These are phyloP conservation scores for Hydrotaea diabolus DNA, from an alignment of 2,888 invertebrate species.

Conservation along the genomic window DNA sequence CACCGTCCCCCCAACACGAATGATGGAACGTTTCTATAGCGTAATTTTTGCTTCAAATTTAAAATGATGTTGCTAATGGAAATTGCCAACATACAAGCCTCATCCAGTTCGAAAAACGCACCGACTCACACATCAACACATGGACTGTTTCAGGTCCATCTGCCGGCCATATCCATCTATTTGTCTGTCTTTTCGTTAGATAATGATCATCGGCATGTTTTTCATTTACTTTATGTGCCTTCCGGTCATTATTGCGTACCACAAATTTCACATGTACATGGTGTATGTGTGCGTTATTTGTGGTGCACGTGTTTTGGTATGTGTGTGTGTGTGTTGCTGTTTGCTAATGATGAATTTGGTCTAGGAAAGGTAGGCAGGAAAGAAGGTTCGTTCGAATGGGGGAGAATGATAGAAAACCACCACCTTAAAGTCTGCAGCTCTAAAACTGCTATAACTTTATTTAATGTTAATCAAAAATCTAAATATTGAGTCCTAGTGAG, in stretches of 20 bases:
- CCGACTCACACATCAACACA: not conserved
- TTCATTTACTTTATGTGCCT: slow-evolving; percentile 63
- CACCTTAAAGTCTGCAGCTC: not conserved
- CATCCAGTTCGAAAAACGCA: slow-evolving; percentile 41
- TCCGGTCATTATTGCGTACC: slow-evolving; percentile 54
- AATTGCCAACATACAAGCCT: slow-evolving; percentile 65
- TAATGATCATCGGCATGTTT: slow-evolving; percentile 29
- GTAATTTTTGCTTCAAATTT: slow-evolving; percentile 43
- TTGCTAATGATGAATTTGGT: slow-evolving; percentile 34
- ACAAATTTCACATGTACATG: slow-evolving; percentile 14
- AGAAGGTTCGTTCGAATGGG: not conserved
- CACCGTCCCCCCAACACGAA: not conserved
- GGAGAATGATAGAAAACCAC: slow-evolving; percentile 3
- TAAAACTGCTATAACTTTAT: slow-evolving; percentile 12
- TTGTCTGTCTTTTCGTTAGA: not conserved
- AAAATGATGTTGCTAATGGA: slow-evolving; percentile 64
- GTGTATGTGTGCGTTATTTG: not conserved
- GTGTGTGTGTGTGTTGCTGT: not conserved
- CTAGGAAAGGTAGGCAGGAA: not conserved
- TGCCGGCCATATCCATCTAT: slow-evolving; percentile 26
- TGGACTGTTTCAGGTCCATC: not conserved
- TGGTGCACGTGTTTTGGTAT: no score
- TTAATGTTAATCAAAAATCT: slow-evolving; percentile 26
- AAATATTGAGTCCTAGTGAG: not conserved
- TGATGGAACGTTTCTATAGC: not conserved